Evolutionary conservation across 2,888 invertebrate species (phyloP), one percentile per base, ranked within the genome.

Genomic region (Ephialtes manifestator): DNA sequence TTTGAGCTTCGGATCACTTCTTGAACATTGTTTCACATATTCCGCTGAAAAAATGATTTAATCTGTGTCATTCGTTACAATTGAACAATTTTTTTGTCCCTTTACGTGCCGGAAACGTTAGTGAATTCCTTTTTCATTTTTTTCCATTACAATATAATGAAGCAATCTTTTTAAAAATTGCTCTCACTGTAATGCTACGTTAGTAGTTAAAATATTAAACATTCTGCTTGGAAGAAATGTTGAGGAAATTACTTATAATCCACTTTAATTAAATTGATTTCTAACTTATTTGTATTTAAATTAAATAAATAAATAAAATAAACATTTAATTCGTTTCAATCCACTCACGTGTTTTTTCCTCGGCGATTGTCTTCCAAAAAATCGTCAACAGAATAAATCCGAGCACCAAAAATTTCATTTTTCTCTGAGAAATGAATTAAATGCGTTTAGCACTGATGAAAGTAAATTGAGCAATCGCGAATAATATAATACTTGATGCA

Each of bases 11-110:
- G 95, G 94, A 86, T 95, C 95, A 81, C 95, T 95, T 89, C 95
- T 95, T 79, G 95, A 95, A 88, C 97, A 97, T 92, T 96, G 96
- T 90, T 96, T 96, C 68, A 97, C 95, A 90, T 96, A 97, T 84
- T 91, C 90, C 24, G 93, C 93, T 93, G 72, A 20, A 46, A 63
- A 11, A 35, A 48, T 31, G 58, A 39, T 60, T 39, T 4, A 2
- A 35, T n/a, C 4, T 39, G 7, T 31, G 0, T n/a, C 20, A 43
- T 67, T 11, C 43, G 48, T 51, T 18, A 18, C n/a, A 15, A 18
- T 13, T n/a, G 5, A 51, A 48, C 2, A 48, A 48, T 2, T 2
- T 48, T 48, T 24, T n/a, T n/a, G n/a, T n/a, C n/a, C n/a, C n/a
- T n/a, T n/a, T n/a, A n/a, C n/a, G n/a, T n/a, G n/a, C n/a, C n/a